Base-by-base conservation (phyloP, 2,888 invertebrate species). In the Buathra laborator region DNA sequence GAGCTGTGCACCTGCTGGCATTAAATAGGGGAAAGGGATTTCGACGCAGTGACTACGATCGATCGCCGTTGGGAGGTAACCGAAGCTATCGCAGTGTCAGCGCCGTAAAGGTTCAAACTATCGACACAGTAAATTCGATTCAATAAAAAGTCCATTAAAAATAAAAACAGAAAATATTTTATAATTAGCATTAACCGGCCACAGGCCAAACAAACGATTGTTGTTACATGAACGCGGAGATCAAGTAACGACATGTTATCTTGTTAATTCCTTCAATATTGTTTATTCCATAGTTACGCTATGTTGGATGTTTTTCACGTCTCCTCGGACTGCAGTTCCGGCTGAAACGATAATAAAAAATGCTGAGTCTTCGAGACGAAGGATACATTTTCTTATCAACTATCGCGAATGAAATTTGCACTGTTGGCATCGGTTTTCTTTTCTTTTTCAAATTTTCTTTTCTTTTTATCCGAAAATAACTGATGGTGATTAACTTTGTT, bases 271-370 rank as follows among this genome's bases (percentile, higher is more conserved):
- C 24, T 43, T 16, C 16, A 43, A 37, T 43, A 16, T 43, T 43
- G 19, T 43, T 43, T 16, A 43, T 66, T 43, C 24, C 16, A 37
- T 29, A 43, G 37, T 16, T 37, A 37, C 37, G 37, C 32, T 37
- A 16, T 37, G 14, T 4, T 29, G 1, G 5, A 24, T 5, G 6
- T 64, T 72, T 64, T 74, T 90, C 81, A 91, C 86, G 92, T 92
- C 80, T 90, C 93, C 67, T 89, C 71, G 43, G 84, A 86, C 81
- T 92, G 90, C 7, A 91, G 90, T 84, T 92, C 92, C 78, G 93
- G 93, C 93, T 93, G 85, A 44, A 93, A 92, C 86, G 86, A 67
- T 53, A 76, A 66, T 46, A 72, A 16, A 4, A 16, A 14, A 2
- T 19, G 1, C 67, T 62, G 14, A 62, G 59, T 32, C n/a, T n/a